Evolutionary conservation across 2,888 invertebrate species (phyloP).

Genomic region (Scaptomyza caliginosa): DNA sequence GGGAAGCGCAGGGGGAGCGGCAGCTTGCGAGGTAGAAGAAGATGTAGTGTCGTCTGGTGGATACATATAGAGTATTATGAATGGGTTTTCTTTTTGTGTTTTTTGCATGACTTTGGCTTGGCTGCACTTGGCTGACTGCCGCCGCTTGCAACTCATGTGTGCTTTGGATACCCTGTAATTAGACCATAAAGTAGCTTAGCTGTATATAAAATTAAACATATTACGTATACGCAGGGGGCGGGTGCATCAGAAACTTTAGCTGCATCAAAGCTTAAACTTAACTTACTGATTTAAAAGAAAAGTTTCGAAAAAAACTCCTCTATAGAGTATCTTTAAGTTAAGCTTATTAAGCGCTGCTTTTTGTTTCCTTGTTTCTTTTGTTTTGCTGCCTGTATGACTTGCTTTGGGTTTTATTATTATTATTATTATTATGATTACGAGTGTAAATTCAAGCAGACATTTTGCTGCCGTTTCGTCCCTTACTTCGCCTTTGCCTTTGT

Average conservation of each 20-base stretch:
- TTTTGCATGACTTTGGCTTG: conserved; percentile 61
- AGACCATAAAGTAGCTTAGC: neutral
- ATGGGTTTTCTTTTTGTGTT: conserved; percentile 61
- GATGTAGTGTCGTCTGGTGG: conserved; percentile 15
- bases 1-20: neutral
- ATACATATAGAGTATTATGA: conserved; percentile 26
- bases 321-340: conserved; percentile 4
- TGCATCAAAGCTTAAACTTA: too few species aligned
- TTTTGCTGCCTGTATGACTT: conserved; percentile 15
- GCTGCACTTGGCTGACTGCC: conserved; percentile 69
- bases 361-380: conserved; percentile 6
- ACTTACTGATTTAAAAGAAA: too few species aligned
- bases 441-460: conserved; percentile 43
- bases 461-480: conserved; percentile 22
- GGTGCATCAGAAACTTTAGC: too few species aligned
- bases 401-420: conserved; percentile 19
- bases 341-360: neutral
- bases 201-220: neutral
- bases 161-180: conserved; percentile 30
- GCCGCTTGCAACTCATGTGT: conserved; percentile 16
- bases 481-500: neutral
- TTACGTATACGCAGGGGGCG: neutral
- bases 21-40: too few species aligned
- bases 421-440: conserved; percentile 31
- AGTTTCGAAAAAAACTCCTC: too few species aligned